phyloP scores from a whole-genome alignment of 2,113 vertebrate genomes.

The Psilopsiagon aymara region DNA sequence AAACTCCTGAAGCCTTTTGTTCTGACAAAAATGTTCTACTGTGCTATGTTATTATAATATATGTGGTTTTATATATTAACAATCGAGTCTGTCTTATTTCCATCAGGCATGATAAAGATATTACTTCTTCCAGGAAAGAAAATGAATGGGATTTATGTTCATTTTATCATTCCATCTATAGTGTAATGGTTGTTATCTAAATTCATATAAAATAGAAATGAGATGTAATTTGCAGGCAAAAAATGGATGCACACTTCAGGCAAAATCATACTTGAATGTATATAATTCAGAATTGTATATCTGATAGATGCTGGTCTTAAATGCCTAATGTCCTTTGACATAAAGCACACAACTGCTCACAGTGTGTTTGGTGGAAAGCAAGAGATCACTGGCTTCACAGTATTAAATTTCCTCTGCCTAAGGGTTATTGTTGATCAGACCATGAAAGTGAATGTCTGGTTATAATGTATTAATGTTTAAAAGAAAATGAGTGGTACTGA shows the following conservation, averaged over 20 bases:
- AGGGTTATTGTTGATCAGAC: conserved; percentile 63
- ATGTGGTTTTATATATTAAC: not conserved
- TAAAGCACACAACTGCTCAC: not conserved
- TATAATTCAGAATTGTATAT: conserved; percentile 6
- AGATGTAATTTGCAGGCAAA: not conserved
- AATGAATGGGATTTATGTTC: not conserved
- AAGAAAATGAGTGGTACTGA: conserved; percentile 3
- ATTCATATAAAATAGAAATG: not conserved
- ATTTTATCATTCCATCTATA: conserved; percentile 10
- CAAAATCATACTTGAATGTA: not conserved
- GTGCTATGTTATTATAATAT: not conserved
- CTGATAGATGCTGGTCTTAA: not conserved
- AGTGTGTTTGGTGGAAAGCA: conserved; percentile 6
- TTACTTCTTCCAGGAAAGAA: not conserved
- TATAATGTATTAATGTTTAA: conserved; percentile 34
- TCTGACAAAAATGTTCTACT: conserved; percentile 11
- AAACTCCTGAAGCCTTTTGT: not conserved
- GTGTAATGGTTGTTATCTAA: not conserved
- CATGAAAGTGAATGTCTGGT: conserved; percentile 54
- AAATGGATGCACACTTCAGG: not conserved
- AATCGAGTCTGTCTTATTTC: not conserved
- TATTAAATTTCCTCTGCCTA: conserved; percentile 70
- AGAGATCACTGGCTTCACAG: conserved; percentile 46
- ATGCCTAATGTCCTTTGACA: not conserved
- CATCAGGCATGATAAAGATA: not conserved